Conservation (phyloP, 2,888 invertebrate genomes). For the Sesia bembeciformis region DNA sequence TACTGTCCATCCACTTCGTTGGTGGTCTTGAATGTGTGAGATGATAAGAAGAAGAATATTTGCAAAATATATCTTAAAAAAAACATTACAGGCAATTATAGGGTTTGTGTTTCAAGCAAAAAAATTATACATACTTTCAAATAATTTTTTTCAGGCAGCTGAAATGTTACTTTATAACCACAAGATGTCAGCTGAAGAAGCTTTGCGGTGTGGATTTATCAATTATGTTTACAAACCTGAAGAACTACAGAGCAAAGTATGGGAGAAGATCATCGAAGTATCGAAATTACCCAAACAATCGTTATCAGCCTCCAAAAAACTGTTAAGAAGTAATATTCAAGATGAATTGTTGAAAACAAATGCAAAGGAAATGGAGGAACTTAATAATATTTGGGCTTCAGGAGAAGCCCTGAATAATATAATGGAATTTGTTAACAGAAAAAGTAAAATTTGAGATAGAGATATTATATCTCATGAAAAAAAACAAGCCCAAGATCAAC, state of each 20-base stretch:
- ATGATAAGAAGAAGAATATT: too few species aligned
- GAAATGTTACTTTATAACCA: constrained; percentile 81
- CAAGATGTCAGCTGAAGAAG: constrained; percentile 86
- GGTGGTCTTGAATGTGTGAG: too few species aligned
- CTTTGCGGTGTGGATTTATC: constrained; percentile 83
- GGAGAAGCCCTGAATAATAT: constrained; percentile 70
- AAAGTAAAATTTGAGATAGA: constrained; percentile 23
- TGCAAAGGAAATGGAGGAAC: constrained; percentile 77
- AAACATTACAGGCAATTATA: too few species aligned
- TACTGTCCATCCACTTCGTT: too few species aligned
- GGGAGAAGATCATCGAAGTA: constrained; percentile 71
- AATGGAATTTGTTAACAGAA: constrained; percentile 7
- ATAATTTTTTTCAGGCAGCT: constrained; percentile 51
- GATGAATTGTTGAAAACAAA: constrained; percentile 79
- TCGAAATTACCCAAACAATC: constrained; percentile 72
- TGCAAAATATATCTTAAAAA: too few species aligned
- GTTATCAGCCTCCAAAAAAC: constrained; percentile 79
- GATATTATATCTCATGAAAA: too few species aligned
- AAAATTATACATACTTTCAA: not conserved
- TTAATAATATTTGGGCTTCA: constrained; percentile 77
- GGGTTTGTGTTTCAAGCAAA: not conserved
- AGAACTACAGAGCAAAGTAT: constrained; percentile 75
- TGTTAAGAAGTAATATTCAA: constrained; percentile 76
- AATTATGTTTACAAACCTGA: constrained; percentile 82
- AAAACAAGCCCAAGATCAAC: too few species aligned